phyloP scores from a whole-genome alignment of 2,797 vertebrate species.

The Myioborus melanocephalus region DNA sequence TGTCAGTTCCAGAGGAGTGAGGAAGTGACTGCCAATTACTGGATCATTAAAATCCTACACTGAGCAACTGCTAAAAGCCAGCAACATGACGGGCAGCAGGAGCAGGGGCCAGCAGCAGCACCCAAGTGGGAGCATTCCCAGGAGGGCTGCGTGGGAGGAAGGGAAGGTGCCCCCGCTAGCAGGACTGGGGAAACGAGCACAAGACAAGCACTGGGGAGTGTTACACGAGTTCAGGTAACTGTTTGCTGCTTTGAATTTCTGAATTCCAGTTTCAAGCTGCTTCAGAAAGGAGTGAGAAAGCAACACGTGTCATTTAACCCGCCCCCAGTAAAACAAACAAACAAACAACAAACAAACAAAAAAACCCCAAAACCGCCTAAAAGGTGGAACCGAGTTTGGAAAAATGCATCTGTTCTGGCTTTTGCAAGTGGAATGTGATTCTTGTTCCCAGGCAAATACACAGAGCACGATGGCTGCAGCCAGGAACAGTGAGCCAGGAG shows the following conservation, averaged over 20 bases:
- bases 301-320: neutral
- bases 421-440: conserved; percentile 65
- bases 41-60: conserved; percentile 13
- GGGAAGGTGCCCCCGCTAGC: neutral
- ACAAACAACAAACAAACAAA: neutral
- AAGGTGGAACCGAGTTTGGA: conserved; percentile 4
- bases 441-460: conserved; percentile 20
- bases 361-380: neutral
- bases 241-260: neutral
- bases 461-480: conserved; percentile 37
- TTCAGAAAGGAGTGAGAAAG: conserved; percentile 35
- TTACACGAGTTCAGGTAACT: neutral
- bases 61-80: conserved; percentile 37
- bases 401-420: conserved; percentile 53
- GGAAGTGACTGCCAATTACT: neutral
- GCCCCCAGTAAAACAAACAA: neutral
- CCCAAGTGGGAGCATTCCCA: neutral
- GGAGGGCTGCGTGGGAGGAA: neutral
- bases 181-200: neutral
- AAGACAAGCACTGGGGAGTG: neutral
- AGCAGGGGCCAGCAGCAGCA: conserved; percentile 50
- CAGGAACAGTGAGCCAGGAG: conserved; percentile 19
- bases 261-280: conserved; percentile 46
- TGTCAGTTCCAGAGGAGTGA: neutral
- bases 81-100: neutral